Percentiles rank a stretch among this genome's conserved stretches.
Conservation (phyloP, 2,113 vertebrate genomes). For the Trogon melanurus region DNA sequence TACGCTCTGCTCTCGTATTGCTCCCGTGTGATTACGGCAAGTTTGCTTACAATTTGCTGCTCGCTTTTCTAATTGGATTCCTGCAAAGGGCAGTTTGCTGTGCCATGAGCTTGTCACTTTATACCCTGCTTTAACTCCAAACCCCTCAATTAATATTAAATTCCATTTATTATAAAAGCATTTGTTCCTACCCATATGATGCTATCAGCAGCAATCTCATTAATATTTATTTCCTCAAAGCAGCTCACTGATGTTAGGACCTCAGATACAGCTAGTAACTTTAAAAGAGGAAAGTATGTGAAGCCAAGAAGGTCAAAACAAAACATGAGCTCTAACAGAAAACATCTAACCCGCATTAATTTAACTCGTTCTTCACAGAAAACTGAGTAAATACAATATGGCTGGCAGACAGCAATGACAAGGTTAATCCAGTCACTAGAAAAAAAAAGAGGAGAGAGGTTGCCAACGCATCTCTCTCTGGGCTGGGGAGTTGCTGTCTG, state of each 20-base stretch:
- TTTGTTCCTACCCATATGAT: constrained; percentile 50
- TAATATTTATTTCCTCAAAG: constrained; percentile 72
- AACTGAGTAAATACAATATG: neutral
- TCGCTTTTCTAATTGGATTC: constrained; percentile 65
- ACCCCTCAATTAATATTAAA: constrained; percentile 63
- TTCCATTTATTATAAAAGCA: constrained; percentile 56
- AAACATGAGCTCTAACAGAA: constrained; percentile 42
- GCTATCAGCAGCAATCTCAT: constrained; percentile 59
- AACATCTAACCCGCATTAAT: neutral
- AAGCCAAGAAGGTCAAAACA: constrained; percentile 23
- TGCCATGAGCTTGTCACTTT: constrained; percentile 41
- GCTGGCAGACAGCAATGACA: neutral
- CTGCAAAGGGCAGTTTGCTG: constrained; percentile 36
- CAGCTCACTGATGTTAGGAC: constrained; percentile 24
- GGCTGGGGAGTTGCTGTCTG: neutral
- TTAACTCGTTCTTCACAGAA: constrained; percentile 2
- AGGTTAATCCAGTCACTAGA: neutral
- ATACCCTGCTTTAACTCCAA: constrained; percentile 61
- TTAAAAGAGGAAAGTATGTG: constrained; percentile 10
- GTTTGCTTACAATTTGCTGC: constrained; percentile 45
- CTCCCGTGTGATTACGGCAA: neutral
- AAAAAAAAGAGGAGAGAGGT: neutral
- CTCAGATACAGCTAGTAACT: constrained; percentile 1
- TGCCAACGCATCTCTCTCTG: neutral
- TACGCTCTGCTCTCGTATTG: constrained; percentile 21